Evolutionary conservation across 2,888 invertebrate genomes (phyloP).

Genomic region (Acrobeloides nanus): DNA sequence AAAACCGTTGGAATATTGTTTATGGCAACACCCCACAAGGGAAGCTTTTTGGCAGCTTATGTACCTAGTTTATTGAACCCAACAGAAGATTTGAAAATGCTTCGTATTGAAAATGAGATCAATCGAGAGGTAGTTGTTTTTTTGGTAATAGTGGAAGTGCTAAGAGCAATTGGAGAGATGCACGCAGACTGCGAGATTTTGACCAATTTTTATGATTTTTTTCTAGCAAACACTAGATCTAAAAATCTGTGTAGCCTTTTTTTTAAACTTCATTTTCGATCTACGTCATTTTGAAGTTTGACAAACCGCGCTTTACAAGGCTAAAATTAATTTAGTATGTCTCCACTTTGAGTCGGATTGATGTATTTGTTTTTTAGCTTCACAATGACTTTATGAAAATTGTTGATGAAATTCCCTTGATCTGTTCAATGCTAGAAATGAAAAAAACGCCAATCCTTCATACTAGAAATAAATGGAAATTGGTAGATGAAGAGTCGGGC

Average conservation of each 20-base stretch:
- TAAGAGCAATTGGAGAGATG: too few species aligned
- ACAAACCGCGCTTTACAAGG: too few species aligned
- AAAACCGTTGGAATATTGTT: slow-evolving; percentile 42
- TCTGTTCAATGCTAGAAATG: slow-evolving; percentile 40
- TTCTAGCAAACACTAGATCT: too few species aligned
- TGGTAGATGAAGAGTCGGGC: background rate
- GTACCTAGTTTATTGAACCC: slow-evolving; percentile 33
- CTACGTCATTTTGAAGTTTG: too few species aligned
- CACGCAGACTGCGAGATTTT: too few species aligned
- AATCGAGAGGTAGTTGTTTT: slow-evolving; percentile 32
- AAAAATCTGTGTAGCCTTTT: too few species aligned
- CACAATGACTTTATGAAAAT: slow-evolving; percentile 33
- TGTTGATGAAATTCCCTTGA: slow-evolving; percentile 33
- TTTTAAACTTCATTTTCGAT: too few species aligned
- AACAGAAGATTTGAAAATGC: slow-evolving; percentile 37
- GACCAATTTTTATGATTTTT: too few species aligned
- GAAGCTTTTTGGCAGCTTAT: slow-evolving; percentile 39
- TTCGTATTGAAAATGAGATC: slow-evolving; percentile 30
- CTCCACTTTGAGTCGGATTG: background rate
- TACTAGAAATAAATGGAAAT: background rate
- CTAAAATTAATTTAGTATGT: too few species aligned
- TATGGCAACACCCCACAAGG: slow-evolving; percentile 47
- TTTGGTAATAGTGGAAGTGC: too few species aligned
- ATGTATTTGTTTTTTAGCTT: slow-evolving; percentile 28
- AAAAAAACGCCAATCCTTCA: slow-evolving; percentile 24